Percentiles rank a stretch among this genome's conserved stretches.
Evolutionary conservation across 2,888 invertebrate species (phyloP).

Genomic region (Papilio gigon): DNA sequence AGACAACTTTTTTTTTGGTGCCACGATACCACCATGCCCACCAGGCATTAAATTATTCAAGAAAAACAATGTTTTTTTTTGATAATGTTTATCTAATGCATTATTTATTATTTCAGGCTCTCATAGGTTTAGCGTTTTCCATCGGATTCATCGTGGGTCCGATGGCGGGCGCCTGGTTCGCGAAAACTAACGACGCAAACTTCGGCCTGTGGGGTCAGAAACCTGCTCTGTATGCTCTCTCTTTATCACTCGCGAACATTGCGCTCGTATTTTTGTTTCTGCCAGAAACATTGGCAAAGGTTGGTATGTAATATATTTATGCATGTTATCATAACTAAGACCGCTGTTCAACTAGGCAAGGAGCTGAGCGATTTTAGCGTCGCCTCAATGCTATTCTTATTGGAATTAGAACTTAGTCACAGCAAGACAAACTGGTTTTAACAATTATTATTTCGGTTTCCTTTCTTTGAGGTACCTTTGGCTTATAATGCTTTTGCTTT

Average conservation of each 20-base stretch:
- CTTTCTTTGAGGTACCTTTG: not conserved
- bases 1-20: too few species aligned
- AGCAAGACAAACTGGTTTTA: too few species aligned
- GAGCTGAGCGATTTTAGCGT: not conserved
- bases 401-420: too few species aligned
- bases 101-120: slow-evolving; percentile 85
- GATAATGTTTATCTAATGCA: slow-evolving; percentile 14
- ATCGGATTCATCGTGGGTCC: slow-evolving; percentile 98
- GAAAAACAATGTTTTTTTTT: slow-evolving; percentile 19
- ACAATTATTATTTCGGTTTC: too few species aligned
- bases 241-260: slow-evolving; percentile 89
- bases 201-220: slow-evolving; percentile 88
- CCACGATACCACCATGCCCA: too few species aligned
- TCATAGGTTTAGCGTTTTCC: slow-evolving; percentile 98
- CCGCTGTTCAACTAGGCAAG: not conserved
- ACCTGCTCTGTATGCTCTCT: slow-evolving; percentile 90
- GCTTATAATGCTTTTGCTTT: slow-evolving; percentile 52
- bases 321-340: too few species aligned
- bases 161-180: slow-evolving; percentile 95
- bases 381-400: not conserved
- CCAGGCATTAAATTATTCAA: too few species aligned
- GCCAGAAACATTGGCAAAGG: slow-evolving; percentile 91
- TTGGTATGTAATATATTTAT: slow-evolving; percentile 54
- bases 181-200: slow-evolving; percentile 82
- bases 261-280: slow-evolving; percentile 87